These are phyloP conservation scores for Cyclina sinensis DNA, from an alignment of 1,140 invertebrate species.

Conservation along the genomic window DNA sequence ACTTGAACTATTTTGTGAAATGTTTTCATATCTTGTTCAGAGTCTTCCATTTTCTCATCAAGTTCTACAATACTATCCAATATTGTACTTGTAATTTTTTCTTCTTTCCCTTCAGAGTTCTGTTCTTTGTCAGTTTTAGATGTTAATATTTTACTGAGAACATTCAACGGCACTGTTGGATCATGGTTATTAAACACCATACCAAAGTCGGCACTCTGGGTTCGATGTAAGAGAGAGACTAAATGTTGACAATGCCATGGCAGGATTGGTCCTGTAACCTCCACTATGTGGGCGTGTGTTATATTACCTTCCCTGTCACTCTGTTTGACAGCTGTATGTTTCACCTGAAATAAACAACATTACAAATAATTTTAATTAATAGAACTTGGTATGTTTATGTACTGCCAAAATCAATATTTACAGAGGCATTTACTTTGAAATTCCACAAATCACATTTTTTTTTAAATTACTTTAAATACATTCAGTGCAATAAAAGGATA, in stretches of 20 bases:
- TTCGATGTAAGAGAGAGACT: conserved; percentile 52
- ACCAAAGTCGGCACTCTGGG: conserved; percentile 68
- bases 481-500: too few relatives aligned
- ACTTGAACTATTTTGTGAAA: conserved; percentile 2
- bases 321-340: conserved; percentile 73
- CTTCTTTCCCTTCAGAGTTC: too few relatives aligned
- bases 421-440: too few relatives aligned
- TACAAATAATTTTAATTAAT: too few relatives aligned
- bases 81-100: background rate
- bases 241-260: conserved; percentile 68
- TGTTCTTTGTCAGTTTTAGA: background rate
- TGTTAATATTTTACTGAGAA: background rate
- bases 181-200: conserved; percentile 76
- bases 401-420: too few relatives aligned
- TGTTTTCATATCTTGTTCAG: background rate
- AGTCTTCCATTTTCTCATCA: background rate
- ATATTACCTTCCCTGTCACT: conserved; percentile 66
- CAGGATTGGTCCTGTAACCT: conserved; percentile 71
- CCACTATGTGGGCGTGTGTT: conserved; percentile 72
- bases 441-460: too few relatives aligned
- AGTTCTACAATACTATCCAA: background rate
- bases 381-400: too few relatives aligned
- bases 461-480: too few relatives aligned
- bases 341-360: conserved; percentile 68
- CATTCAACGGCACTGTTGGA: conserved; percentile 73